These are phyloP conservation scores for Formica selysi DNA, from an alignment of 1,140 invertebrate species.

Conservation along the genomic window DNA sequence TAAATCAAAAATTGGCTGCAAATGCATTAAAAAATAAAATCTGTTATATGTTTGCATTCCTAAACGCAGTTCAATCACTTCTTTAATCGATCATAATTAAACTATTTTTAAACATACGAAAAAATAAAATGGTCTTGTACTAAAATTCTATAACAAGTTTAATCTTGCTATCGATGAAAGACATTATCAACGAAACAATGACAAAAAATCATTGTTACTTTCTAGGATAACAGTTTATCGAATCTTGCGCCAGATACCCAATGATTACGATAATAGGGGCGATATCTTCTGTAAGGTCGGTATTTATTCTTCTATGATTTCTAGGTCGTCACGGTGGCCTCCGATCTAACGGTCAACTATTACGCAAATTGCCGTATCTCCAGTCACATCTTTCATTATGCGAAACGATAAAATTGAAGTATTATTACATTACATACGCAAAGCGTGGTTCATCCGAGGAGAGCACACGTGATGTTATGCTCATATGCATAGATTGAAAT, in stretches of 20 bases:
- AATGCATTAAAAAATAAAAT: background rate
- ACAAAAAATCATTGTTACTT: background rate
- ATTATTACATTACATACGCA: conserved; percentile 45
- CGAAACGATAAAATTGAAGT: conserved; percentile 47
- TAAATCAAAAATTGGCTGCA: background rate
- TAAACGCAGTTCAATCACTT: background rate
- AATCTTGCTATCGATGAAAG: background rate
- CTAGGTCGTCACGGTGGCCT: conserved; percentile 36
- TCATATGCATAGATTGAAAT: conserved; percentile 45
- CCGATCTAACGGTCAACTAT: conserved; percentile 45
- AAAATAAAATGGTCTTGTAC: background rate
- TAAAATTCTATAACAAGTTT: background rate
- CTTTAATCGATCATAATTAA: background rate
- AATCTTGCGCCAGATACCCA: background rate
- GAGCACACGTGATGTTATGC: conserved; percentile 25
- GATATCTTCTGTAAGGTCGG: background rate
- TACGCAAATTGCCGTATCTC: conserved; percentile 58
- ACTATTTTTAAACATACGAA: background rate
- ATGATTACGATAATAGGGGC: background rate
- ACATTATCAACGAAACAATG: background rate
- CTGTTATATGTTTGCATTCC: background rate
- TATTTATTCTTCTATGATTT: conserved; percentile 44
- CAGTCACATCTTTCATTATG: conserved; percentile 59
- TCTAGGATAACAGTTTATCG: too few species aligned
- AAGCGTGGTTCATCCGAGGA: background rate